phyloP scores from a whole-genome alignment of 2,113 vertebrate genomes.

The Trachemys scripta region DNA sequence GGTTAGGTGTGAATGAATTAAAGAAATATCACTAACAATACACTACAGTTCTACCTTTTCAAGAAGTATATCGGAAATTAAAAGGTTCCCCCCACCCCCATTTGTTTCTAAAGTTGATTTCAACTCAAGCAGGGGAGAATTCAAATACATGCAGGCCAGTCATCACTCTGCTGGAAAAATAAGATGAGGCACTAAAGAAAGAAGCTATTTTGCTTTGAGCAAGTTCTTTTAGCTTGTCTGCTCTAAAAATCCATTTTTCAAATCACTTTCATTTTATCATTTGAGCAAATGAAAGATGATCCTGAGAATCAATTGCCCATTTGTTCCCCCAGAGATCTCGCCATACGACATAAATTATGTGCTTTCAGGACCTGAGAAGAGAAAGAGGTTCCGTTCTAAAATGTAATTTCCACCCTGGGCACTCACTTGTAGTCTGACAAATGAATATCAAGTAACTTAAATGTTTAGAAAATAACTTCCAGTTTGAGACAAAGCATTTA shows the following conservation, averaged over 20 bases:
- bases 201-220: slow-evolving; percentile 31
- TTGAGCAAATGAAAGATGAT: slow-evolving; percentile 64
- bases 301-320: slow-evolving; percentile 50
- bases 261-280: slow-evolving; percentile 54
- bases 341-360: slow-evolving; percentile 54
- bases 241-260: slow-evolving; percentile 10
- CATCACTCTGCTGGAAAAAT: slow-evolving; percentile 27
- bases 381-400: slow-evolving; percentile 42
- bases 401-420: slow-evolving; percentile 38
- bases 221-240: slow-evolving; percentile 47
- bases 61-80: slow-evolving; percentile 27
- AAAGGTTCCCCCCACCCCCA: neutral
- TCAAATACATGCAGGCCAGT: slow-evolving; percentile 11
- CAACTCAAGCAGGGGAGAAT: slow-evolving; percentile 2
- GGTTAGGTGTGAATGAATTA: neutral
- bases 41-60: slow-evolving; percentile 11
- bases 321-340: slow-evolving; percentile 48
- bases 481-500: slow-evolving; percentile 48
- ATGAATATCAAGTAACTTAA: slow-evolving; percentile 60
- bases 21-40: slow-evolving; percentile 9
- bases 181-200: slow-evolving; percentile 30
- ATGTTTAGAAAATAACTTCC: slow-evolving; percentile 57
- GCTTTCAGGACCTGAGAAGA: slow-evolving; percentile 48
- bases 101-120: slow-evolving; percentile 46
- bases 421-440: slow-evolving; percentile 58